Evolutionary conservation across 1,140 invertebrate species (phyloP).

Genomic region (Drosophila mauritiana): DNA sequence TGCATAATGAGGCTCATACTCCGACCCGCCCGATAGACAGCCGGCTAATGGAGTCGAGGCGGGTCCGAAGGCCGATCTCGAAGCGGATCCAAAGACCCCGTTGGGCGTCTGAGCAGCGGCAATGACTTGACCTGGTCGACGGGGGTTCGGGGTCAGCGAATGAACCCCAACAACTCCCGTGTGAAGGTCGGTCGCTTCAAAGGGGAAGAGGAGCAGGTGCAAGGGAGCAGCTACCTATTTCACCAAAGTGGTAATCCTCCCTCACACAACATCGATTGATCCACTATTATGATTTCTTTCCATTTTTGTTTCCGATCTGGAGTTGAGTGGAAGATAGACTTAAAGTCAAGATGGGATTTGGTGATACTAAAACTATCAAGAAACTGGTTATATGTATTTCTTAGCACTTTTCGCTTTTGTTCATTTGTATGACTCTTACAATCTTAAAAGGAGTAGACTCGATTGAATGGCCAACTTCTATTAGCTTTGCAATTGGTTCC

Average conservation of each 20-base stretch:
- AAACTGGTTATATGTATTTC: too few relatives aligned
- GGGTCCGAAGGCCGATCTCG: constrained; percentile 36
- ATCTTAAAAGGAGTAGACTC: too few relatives aligned
- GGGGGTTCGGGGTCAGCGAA: constrained; percentile 53
- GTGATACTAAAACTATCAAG: too few relatives aligned
- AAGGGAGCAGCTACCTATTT: neutral
- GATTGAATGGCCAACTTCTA: too few relatives aligned
- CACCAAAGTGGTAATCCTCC: neutral
- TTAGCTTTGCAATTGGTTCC: too few relatives aligned
- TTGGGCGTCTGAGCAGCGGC: constrained; percentile 46
- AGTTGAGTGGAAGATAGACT: too few relatives aligned
- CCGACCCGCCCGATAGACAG: constrained; percentile 23
- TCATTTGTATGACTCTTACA: too few relatives aligned
- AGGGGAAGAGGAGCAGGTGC: constrained; percentile 14
- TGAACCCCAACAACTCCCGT: constrained; percentile 17
- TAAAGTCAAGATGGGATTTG: too few relatives aligned
- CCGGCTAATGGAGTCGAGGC: constrained; percentile 40
- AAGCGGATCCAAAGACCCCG: constrained; percentile 32
- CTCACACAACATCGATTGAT: neutral
- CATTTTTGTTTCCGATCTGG: neutral
- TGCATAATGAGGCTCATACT: constrained; percentile 46
- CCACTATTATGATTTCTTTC: neutral
- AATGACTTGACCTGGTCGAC: constrained; percentile 30
- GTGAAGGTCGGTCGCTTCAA: constrained; percentile 19
- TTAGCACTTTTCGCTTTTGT: too few relatives aligned